Conservation (phyloP, 2,113 vertebrate genomes). For the Amphiprion percula region DNA sequence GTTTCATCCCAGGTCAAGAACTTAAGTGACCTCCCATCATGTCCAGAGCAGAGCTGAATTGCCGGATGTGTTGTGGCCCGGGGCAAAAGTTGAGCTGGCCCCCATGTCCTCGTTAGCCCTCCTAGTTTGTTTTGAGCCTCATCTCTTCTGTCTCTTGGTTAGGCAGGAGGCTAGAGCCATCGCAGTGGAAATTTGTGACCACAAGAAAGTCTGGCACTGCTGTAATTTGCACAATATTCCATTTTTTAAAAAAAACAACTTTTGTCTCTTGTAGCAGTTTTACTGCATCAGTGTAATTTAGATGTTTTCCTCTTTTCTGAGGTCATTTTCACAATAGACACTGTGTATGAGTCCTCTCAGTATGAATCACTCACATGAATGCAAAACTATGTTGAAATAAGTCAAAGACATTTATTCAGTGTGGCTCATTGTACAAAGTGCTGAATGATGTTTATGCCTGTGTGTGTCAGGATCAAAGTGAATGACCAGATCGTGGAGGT, state of each 20-base stretch:
- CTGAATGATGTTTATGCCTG: conserved; percentile 4
- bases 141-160: conserved; percentile 66
- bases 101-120: conserved; percentile 45
- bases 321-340: no score
- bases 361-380: neutral
- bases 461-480: conserved; percentile 91
- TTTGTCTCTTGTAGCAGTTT: neutral
- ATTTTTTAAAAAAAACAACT: neutral
- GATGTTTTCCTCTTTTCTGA: neutral
- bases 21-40: conserved; percentile 15
- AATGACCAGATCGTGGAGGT: conserved; percentile 99
- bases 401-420: neutral
- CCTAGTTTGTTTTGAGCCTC: conserved; percentile 44
- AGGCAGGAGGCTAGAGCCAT: conserved; percentile 28
- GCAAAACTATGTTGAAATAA: fast-evolving
- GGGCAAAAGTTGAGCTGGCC: conserved; percentile 26
- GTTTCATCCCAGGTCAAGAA: conserved; percentile 31
- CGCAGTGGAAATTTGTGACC: conserved; percentile 30
- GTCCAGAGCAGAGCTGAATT: conserved; percentile 40
- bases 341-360: neutral
- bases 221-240: conserved; percentile 23
- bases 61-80: conserved; percentile 35
- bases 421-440: neutral
- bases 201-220: conserved; percentile 15
- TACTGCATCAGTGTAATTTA: conserved; percentile 5